Base-by-base conservation (phyloP, 2,888 invertebrate genomes). In the Stramonita haemastoma region DNA sequence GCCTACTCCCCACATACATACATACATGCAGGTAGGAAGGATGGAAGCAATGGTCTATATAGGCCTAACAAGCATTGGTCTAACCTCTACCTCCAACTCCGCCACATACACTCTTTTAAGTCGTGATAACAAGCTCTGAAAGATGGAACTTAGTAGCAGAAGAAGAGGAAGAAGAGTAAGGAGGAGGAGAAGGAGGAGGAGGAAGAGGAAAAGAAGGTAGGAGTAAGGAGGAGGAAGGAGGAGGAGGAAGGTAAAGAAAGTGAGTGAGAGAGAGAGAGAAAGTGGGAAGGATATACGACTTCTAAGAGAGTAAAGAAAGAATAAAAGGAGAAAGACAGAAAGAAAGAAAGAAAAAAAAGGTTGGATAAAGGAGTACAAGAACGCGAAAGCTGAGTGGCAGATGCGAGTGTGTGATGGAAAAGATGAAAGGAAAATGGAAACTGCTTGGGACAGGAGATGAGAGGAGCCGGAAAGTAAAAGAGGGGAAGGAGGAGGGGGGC, bases 401-500 rank as follows among this genome's bases (percentile, higher is more conserved):
- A 79, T 34, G 79, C 34, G 34, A 79, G 79, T 32, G 32, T 79
- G 79, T 79, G 79, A 79, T 79, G 79, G 5, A 34, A 79, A 79
- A 79, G 79, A 79, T 79, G 79, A 79, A 79, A 79, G 79, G 79
- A 79, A 32, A 34, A 32, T 29, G 34, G 29, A 79, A 79, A 79
- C 17, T 79, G 34, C 17, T 19, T 32, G 79, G 34, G 79, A 79
- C 79, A 79, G 34, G 34, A 13, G 79, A 79, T 79, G 60, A 60
- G 60, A 15, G 22, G 19, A 60, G 60, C 19, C 15, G 60, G 13
- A 13, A 22, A 57, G 57, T 13, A 8, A 13, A 17, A 57, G 57
- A 57, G 11, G 57, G 17, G 57, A 57, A 17, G 17, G 57, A 57
- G 57, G 17, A 8, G 8, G 57, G 17, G 57, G 17, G 11, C 11